phyloP scores from a whole-genome alignment of 2,888 invertebrate genomes.

The Eupithecia dodoneata region DNA sequence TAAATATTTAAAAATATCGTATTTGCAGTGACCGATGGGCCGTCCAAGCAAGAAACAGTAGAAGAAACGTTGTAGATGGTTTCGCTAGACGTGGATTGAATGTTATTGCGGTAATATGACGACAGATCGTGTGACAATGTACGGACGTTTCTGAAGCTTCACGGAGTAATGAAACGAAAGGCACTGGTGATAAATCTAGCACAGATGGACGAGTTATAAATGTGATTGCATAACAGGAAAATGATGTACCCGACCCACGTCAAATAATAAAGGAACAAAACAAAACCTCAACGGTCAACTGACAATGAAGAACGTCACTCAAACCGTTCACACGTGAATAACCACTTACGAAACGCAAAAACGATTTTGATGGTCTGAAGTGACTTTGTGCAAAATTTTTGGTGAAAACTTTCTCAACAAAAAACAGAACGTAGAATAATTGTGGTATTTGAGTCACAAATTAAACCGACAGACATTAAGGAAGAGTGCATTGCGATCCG shows the following conservation, averaged over 20 bases:
- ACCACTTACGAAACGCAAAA: constrained; percentile 67
- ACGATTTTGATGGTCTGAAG: constrained; percentile 59
- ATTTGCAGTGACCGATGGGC: constrained; percentile 39
- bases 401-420: constrained; percentile 43
- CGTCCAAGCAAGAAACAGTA: constrained; percentile 24
- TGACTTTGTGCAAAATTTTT: constrained; percentile 50
- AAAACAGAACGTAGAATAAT: constrained; percentile 56
- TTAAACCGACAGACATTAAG: constrained; percentile 73
- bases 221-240: constrained; percentile 40
- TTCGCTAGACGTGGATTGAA: constrained; percentile 28
- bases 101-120: constrained; percentile 25
- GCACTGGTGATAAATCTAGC: constrained; percentile 5
- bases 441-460: constrained; percentile 68
- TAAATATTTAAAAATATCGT: constrained; percentile 53
- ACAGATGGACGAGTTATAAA: constrained; percentile 17
- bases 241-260: constrained; percentile 29
- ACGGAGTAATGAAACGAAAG: not conserved
- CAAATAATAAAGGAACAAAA: constrained; percentile 50
- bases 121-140: constrained; percentile 6
- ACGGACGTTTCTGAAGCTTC: not conserved
- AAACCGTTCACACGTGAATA: constrained; percentile 70
- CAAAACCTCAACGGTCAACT: constrained; percentile 57
- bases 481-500: constrained; percentile 71
- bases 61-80: constrained; percentile 20
- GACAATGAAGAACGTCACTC: constrained; percentile 72